Evolutionary conservation across 2,888 invertebrate genomes (phyloP).

Genomic region (Atethmia centrago): DNA sequence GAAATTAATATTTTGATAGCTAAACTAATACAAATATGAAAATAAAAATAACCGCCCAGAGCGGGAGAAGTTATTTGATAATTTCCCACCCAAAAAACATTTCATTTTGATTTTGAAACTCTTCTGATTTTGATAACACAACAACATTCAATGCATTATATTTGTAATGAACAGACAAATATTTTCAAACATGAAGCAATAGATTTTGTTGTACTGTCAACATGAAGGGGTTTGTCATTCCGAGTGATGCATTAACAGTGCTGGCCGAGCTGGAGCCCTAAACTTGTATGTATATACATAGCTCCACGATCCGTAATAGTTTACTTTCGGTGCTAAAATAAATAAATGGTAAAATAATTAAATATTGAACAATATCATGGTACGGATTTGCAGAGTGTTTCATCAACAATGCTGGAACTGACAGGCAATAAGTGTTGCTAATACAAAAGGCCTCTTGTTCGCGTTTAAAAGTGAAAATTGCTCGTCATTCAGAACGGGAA

Average conservation of each 20-base stretch:
- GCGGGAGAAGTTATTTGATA: too few relatives aligned
- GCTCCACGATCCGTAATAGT: background rate
- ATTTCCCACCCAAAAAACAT: too few relatives aligned
- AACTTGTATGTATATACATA: background rate
- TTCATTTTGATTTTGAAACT: too few relatives aligned
- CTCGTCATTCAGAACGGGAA: conserved; percentile 37
- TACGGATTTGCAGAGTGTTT: background rate
- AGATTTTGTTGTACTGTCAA: background rate
- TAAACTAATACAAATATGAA: background rate
- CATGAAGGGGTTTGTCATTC: conserved; percentile 1
- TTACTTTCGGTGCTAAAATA: background rate
- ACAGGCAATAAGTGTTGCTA: conserved; percentile 3
- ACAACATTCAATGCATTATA: background rate
- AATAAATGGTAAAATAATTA: too few relatives aligned
- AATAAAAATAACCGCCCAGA: too few relatives aligned
- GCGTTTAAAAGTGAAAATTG: conserved; percentile 47
- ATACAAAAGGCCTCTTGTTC: conserved; percentile 2
- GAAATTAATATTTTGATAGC: background rate
- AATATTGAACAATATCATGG: too few relatives aligned
- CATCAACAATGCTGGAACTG: background rate
- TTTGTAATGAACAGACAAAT: background rate
- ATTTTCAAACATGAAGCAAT: conserved; percentile 11
- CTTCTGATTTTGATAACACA: conserved; percentile 2
- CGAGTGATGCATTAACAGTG: background rate
- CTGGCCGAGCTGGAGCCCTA: too few relatives aligned